Evolutionary conservation across 2,797 vertebrate genomes (phyloP).

Genomic region (Brotula barbata): DNA sequence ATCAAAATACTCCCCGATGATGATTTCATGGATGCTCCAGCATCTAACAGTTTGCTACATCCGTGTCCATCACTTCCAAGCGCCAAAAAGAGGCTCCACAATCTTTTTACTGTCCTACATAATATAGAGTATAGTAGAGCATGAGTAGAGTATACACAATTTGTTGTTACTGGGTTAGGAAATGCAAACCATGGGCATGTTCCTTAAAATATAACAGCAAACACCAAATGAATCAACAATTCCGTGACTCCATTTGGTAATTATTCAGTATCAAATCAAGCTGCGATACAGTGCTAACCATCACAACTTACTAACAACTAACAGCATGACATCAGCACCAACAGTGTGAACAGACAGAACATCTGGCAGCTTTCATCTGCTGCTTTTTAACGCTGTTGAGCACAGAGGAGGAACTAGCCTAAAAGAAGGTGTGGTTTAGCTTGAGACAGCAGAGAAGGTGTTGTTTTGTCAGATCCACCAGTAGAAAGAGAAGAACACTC

Average conservation of each 20-base stretch:
- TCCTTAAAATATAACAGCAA: not conserved
- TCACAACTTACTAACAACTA: not conserved
- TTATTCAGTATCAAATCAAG: constrained; percentile 3
- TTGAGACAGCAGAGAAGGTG: constrained; percentile 43
- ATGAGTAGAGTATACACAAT: not conserved
- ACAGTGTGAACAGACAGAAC: too few relatives aligned
- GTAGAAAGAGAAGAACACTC: constrained; percentile 37
- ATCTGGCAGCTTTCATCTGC: not conserved
- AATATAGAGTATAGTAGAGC: too few relatives aligned
- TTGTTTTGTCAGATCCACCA: constrained; percentile 47
- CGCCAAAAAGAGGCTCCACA: not conserved
- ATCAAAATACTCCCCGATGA: too few relatives aligned
- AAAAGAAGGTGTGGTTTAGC: constrained; percentile 34
- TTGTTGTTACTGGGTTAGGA: not conserved
- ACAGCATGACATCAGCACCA: too few relatives aligned
- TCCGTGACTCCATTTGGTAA: not conserved
- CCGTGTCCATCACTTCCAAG: too few relatives aligned
- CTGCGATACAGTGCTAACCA: not conserved
- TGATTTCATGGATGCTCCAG: too few relatives aligned
- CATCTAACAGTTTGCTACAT: too few relatives aligned
- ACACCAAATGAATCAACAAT: not conserved
- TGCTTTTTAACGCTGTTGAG: not conserved
- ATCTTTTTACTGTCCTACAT: not conserved
- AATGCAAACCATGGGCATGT: not conserved
- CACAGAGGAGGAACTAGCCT: constrained; percentile 11